A percentile compares a stretch with the other conserved stretches of the same genome.
Conservation (phyloP, 2,888 invertebrate species). For the Icerya purchasi region DNA sequence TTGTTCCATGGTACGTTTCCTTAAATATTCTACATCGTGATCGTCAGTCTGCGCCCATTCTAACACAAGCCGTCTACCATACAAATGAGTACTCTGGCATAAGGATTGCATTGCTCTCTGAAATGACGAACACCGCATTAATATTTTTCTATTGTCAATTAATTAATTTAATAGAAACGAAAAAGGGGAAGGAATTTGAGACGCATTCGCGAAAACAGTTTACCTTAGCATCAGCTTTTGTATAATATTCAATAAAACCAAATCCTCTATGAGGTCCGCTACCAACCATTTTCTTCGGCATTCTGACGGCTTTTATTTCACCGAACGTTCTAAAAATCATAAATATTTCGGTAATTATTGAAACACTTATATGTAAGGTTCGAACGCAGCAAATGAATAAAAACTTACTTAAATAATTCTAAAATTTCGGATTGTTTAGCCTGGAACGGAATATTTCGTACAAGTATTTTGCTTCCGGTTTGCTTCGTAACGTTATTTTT, state of each 20-base stretch:
- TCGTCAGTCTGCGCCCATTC: conserved; percentile 77
- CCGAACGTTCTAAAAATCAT: conserved; percentile 67
- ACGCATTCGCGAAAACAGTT: too few species aligned
- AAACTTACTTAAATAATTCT: conserved; percentile 65
- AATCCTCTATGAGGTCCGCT: conserved; percentile 79
- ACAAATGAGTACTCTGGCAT: conserved; percentile 93
- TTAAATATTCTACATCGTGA: conserved; percentile 53
- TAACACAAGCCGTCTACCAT: conserved; percentile 77
- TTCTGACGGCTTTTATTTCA: conserved; percentile 64
- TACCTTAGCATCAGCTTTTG: conserved; percentile 80
- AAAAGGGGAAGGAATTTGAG: too few species aligned
- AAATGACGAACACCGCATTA: conserved; percentile 23
- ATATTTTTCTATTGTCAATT: too few species aligned
- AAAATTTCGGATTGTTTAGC: conserved; percentile 60
- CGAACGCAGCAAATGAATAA: too few species aligned
- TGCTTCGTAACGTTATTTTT: conserved; percentile 27
- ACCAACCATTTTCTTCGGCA: conserved; percentile 73
- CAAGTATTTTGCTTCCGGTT: conserved; percentile 57
- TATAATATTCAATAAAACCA: conserved; percentile 81
- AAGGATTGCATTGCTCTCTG: conserved; percentile 77
- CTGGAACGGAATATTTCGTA: conserved; percentile 90
- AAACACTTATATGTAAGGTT: too few species aligned
- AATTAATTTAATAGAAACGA: too few species aligned
- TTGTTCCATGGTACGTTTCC: conserved; percentile 64
- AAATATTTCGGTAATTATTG: too few species aligned